Conservation (phyloP, 2,113 vertebrate species). For the Narcine bancroftii region DNA sequence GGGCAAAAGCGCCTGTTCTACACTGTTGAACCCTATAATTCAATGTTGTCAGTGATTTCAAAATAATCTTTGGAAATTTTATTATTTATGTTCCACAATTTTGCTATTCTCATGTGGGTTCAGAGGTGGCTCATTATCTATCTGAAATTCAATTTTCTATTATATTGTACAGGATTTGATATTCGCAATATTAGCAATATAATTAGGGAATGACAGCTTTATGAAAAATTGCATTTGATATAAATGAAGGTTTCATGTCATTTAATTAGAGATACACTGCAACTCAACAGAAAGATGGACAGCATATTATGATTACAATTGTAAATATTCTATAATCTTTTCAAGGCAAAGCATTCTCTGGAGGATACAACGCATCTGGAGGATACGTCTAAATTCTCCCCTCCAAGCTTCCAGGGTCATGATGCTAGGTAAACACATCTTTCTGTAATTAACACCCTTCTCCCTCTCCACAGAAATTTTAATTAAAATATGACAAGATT, state of each 20-base stretch:
- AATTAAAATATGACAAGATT: background rate
- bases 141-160: background rate
- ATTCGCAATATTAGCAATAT: background rate
- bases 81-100: background rate
- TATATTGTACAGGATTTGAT: background rate
- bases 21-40: no score
- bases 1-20: no score
- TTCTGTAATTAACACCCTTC: background rate
- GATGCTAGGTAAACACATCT: background rate
- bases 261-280: background rate
- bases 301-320: background rate
- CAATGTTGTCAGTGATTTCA: background rate
- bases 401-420: background rate
- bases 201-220: background rate
- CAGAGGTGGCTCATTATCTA: background rate
- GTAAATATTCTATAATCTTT: background rate
- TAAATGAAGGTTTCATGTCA: background rate
- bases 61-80: background rate
- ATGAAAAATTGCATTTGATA: background rate
- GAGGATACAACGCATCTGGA: no score
- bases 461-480: background rate
- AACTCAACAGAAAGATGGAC: background rate
- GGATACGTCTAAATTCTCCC: background rate
- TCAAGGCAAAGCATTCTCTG: background rate
- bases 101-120: background rate